Percentiles rank a stretch among this genome's conserved stretches.
Evolutionary conservation across 2,888 invertebrate genomes (phyloP).

Genomic region (Kryphioiulus occultus): DNA sequence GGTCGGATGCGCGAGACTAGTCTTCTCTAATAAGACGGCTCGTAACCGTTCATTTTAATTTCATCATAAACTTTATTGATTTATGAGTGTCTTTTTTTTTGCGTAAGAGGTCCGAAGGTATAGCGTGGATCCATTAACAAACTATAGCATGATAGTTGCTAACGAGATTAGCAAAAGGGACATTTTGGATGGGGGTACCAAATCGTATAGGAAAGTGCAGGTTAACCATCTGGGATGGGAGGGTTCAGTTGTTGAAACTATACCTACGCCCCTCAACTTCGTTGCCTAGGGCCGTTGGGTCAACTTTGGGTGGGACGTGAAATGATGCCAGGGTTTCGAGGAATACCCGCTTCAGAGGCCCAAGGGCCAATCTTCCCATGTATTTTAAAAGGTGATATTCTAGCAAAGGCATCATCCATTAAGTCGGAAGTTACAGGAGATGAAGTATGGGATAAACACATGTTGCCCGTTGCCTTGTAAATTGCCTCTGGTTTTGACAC

Average conservation of each 20-base stretch:
- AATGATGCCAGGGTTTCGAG: constrained; percentile 10
- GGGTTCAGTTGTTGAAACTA: not conserved
- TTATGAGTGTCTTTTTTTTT: constrained; percentile 2
- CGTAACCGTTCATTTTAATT: constrained; percentile 14
- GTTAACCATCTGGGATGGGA: constrained; percentile 39
- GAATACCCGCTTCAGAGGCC: not conserved
- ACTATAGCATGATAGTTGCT: constrained; percentile 30
- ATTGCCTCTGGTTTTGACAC: constrained; percentile 7
- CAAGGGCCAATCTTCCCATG: not conserved
- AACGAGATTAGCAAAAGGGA: constrained; percentile 33
- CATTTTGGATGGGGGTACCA: not conserved
- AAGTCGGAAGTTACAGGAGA: not conserved
- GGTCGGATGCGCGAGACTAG: not conserved
- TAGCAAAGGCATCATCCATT: not conserved
- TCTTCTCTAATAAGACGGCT: not conserved
- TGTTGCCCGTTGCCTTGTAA: constrained; percentile 1
- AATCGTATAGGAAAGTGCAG: not conserved
- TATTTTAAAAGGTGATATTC: not conserved
- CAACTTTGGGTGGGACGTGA: constrained; percentile 17
- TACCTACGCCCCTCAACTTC: constrained; percentile 29
- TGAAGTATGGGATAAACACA: constrained; percentile 25
- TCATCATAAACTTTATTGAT: constrained; percentile 32
- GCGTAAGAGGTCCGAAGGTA: not conserved
- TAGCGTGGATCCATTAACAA: not conserved
- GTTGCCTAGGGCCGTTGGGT: constrained; percentile 1